phyloP scores from a whole-genome alignment of 2,797 vertebrate species.

The Acrossocheilus wenchowensis region DNA sequence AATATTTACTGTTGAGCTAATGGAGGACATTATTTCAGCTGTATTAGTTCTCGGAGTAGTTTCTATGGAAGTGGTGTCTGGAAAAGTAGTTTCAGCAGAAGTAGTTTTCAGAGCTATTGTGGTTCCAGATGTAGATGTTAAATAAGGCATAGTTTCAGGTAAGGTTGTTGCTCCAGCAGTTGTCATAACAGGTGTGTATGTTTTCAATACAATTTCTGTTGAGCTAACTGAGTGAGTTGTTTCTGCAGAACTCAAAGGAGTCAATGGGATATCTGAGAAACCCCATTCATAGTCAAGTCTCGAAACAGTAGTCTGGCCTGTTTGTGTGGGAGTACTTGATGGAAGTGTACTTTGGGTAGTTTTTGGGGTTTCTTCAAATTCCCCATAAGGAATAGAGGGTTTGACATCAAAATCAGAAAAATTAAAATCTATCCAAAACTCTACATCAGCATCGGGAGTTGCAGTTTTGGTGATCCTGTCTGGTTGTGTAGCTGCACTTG shows the following conservation, averaged over 20 bases:
- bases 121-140: too few relatives aligned
- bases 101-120: too few relatives aligned
- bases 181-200: background rate
- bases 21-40: too few relatives aligned
- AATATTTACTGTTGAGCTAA: too few relatives aligned
- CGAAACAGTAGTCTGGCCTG: too few relatives aligned
- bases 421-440: background rate
- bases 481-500: background rate
- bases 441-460: background rate
- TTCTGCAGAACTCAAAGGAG: too few relatives aligned
- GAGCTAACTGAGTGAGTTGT: background rate
- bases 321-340: background rate
- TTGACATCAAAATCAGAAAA: background rate
- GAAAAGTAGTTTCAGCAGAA: too few relatives aligned
- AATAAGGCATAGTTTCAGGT: background rate
- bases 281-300: background rate
- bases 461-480: background rate
- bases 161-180: background rate
- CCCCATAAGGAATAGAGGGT: background rate
- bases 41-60: too few relatives aligned
- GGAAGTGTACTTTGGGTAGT: background rate
- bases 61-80: too few relatives aligned
- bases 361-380: background rate
- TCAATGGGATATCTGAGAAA: background rate
- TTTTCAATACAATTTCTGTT: background rate